Evolutionary conservation across 2,113 vertebrate species (phyloP).

Genomic region (Peromyscus maniculatus): DNA sequence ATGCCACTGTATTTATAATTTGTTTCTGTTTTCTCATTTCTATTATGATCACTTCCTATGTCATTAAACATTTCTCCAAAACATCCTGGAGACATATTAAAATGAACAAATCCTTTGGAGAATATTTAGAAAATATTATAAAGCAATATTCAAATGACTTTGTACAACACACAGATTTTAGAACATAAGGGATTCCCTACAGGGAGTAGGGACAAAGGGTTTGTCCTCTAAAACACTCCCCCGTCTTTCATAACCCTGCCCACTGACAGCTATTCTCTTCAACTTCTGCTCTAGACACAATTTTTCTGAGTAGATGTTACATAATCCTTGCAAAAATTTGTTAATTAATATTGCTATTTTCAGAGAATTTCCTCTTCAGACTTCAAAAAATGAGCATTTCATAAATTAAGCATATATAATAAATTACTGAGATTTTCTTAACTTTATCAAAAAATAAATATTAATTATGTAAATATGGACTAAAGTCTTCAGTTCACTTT

Average conservation of each 20-base stretch:
- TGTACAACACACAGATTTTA: constrained; percentile 66
- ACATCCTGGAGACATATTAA: constrained; percentile 53
- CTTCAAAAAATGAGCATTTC: constrained; percentile 36
- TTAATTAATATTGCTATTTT: constrained; percentile 46
- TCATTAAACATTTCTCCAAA: constrained; percentile 64
- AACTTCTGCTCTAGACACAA: constrained; percentile 57
- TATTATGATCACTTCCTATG: constrained; percentile 40
- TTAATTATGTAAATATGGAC: constrained; percentile 2
- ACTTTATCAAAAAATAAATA: not conserved
- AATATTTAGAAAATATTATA: constrained; percentile 67
- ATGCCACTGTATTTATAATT: constrained; percentile 27
- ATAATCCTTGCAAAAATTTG: constrained; percentile 7
- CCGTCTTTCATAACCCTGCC: constrained; percentile 40
- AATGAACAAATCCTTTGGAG: constrained; percentile 55
- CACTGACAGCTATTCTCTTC: constrained; percentile 43
- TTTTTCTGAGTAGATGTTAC: constrained; percentile 59
- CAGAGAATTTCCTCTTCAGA: not conserved
- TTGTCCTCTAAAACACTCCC: constrained; percentile 57
- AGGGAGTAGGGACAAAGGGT: constrained; percentile 51
- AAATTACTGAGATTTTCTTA: constrained; percentile 11
- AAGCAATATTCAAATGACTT: constrained; percentile 72
- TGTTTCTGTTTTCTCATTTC: constrained; percentile 53
- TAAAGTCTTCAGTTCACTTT: not conserved
- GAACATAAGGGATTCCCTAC: constrained; percentile 63
- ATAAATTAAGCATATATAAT: not conserved